phyloP scores from a whole-genome alignment of 1,140 invertebrate species.

The Calliphora vicina region DNA sequence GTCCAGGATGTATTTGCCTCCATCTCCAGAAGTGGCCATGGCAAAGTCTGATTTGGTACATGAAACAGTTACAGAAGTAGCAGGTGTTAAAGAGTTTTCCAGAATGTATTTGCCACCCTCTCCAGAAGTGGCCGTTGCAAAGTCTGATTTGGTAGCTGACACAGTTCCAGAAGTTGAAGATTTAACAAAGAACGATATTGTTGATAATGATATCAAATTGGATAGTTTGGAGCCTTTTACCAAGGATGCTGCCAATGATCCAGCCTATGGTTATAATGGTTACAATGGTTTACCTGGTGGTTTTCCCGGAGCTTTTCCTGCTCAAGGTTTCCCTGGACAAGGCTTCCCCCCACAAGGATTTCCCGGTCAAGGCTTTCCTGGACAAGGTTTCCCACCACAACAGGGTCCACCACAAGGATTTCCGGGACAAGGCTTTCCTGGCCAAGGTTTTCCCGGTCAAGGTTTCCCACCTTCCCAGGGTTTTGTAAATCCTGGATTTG shows the following conservation, averaged over 20 bases:
- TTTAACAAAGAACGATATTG: background rate
- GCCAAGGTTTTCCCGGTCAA: background rate
- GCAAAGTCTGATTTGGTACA: too few species aligned
- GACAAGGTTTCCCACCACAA: background rate
- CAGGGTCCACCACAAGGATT: conserved; percentile 24
- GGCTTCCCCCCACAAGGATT: background rate
- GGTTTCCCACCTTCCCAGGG: background rate
- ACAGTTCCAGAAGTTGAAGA: background rate
- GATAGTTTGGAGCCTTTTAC: background rate
- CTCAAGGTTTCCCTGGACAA: conserved; percentile 7
- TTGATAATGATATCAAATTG: background rate
- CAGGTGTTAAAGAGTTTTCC: background rate
- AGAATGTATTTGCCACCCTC: background rate
- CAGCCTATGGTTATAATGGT: background rate
- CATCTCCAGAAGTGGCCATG: background rate
- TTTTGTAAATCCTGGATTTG: background rate
- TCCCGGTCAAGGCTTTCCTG: background rate
- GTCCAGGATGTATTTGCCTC: background rate
- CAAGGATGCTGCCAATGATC: background rate
- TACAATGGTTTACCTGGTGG: conserved; percentile 10
- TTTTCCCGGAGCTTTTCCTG: background rate
- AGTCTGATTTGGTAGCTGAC: background rate
- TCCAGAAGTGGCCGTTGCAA: background rate
- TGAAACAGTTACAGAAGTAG: background rate
- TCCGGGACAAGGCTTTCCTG: background rate